Percentiles rank a stretch among this genome's conserved stretches.
Evolutionary conservation across 2,797 vertebrate species (phyloP).

Genomic region (Cuniculus paca): DNA sequence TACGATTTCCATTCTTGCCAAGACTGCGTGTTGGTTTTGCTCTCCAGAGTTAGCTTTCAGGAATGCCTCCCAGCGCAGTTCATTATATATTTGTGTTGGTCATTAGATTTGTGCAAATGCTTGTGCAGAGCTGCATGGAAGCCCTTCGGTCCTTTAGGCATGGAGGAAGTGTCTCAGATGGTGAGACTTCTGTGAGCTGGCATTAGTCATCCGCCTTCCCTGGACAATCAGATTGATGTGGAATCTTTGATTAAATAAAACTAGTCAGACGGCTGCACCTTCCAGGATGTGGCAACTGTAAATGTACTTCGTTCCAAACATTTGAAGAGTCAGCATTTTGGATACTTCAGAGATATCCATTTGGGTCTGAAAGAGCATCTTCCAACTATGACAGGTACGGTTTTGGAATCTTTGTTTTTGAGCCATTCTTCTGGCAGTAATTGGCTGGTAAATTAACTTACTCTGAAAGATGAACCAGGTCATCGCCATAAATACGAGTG

Average conservation of each 20-base stretch:
- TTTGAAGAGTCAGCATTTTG: slow-evolving; percentile 45
- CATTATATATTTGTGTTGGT: neutral
- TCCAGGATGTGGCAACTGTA: neutral
- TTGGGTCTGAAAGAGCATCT: slow-evolving; percentile 23
- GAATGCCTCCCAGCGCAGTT: neutral
- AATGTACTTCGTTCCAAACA: neutral
- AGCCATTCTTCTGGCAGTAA: neutral
- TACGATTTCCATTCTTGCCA: slow-evolving; percentile 38
- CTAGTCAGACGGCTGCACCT: neutral
- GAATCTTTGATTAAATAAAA: slow-evolving; percentile 40
- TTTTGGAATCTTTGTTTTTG: neutral
- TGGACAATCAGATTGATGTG: slow-evolving; percentile 19
- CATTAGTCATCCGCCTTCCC: neutral
- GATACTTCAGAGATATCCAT: slow-evolving; percentile 53
- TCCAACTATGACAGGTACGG: neutral
- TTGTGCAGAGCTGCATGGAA: neutral
- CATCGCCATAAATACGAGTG: slow-evolving; percentile 6
- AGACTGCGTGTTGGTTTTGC: neutral
- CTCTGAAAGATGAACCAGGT: slow-evolving; percentile 45
- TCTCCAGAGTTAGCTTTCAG: neutral
- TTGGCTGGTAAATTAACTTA: neutral
- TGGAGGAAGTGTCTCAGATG: neutral
- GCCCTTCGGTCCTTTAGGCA: neutral
- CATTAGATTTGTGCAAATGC: neutral
- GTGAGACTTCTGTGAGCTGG: neutral